Conservation (phyloP, 2,113 vertebrate genomes). For the Nesoenas mayeri region DNA sequence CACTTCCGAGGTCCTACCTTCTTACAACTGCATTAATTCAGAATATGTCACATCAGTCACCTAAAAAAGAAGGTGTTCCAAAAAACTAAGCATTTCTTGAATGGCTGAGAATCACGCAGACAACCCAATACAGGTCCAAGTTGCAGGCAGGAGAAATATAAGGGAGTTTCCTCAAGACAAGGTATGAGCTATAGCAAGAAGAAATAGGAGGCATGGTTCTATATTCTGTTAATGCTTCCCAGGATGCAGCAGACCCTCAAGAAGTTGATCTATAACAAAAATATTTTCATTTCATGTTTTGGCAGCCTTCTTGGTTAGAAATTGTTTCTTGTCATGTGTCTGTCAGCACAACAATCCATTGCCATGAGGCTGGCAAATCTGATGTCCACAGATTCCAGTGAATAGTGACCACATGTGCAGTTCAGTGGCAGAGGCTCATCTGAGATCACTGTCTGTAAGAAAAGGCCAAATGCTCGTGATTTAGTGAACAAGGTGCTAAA, state of each 20-base stretch:
- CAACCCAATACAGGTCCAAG: not conserved
- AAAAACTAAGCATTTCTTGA: not conserved
- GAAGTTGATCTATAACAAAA: not conserved
- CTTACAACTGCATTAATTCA: not conserved
- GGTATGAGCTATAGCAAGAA: not conserved
- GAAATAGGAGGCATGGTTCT: not conserved
- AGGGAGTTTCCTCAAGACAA: not conserved
- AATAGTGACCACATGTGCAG: not conserved
- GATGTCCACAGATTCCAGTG: not conserved
- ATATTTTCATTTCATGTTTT: not conserved
- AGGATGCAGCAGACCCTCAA: not conserved
- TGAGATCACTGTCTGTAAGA: not conserved
- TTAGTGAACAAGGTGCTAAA: not conserved
- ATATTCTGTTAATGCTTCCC: not conserved
- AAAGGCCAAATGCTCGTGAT: rapidly evolving
- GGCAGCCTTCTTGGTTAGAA: not conserved
- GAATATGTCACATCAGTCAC: not conserved
- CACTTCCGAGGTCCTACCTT: not conserved
- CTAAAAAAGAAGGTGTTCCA: not conserved
- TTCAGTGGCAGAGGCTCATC: not conserved
- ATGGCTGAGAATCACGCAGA: not conserved
- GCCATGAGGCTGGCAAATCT: not conserved
- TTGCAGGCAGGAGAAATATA: not conserved
- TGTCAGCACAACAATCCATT: not conserved
- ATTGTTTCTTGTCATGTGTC: not conserved